Evolutionary conservation across 2,113 vertebrate genomes (phyloP).

Genomic region (Thalassarche chlororhynchos): DNA sequence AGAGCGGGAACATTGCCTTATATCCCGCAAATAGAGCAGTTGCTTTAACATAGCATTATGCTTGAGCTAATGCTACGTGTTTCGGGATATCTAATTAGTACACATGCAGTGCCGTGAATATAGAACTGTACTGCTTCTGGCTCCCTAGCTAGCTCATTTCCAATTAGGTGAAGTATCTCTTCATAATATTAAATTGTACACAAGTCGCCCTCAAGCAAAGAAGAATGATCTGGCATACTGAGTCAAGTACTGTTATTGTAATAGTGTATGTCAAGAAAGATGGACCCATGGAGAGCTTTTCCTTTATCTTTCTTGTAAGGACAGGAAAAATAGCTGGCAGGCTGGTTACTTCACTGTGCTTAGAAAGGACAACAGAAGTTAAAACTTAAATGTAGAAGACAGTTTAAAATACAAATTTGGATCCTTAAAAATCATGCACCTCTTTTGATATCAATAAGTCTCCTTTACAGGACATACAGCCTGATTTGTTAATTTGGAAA

Average conservation of each 20-base stretch:
- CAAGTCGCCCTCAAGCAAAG: not conserved
- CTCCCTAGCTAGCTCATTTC: not conserved
- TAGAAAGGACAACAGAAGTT: not conserved
- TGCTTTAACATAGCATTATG: not conserved
- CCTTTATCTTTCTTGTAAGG: not conserved
- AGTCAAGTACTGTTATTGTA: not conserved
- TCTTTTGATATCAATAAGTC: not conserved
- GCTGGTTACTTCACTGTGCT: not conserved
- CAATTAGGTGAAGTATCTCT: not conserved
- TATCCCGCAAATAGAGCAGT: not conserved
- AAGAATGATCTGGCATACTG: not conserved
- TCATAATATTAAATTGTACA: not conserved
- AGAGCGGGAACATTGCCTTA: not conserved
- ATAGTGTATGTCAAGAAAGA: not conserved
- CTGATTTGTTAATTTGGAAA: not conserved
- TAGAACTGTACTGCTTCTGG: not conserved
- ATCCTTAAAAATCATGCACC: not conserved
- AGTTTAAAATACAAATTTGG: not conserved
- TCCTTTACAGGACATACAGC: not conserved
- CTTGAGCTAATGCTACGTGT: not conserved
- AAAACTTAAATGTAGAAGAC: not conserved
- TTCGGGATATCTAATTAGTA: not conserved
- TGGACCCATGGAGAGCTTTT: not conserved
- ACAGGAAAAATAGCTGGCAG: not conserved
- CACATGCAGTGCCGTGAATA: not conserved